These are phyloP conservation scores for Papilio gigon DNA, from an alignment of 2,888 invertebrate genomes.

Conservation along the genomic window DNA sequence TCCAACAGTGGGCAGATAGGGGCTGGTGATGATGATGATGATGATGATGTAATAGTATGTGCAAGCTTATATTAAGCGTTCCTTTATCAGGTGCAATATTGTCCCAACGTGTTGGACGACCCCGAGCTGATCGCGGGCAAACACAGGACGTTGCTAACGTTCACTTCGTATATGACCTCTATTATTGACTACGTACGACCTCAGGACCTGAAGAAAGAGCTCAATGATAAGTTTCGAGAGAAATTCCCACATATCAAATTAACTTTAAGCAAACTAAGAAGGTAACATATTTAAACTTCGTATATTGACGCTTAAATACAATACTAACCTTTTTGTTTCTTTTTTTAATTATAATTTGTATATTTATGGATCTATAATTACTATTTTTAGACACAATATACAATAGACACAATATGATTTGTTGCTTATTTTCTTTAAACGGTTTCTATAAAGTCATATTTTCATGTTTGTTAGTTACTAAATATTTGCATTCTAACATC, in stretches of 20 bases:
- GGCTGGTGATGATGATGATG: no score
- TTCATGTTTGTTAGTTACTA: no score
- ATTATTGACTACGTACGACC: conserved; percentile 98
- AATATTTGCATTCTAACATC: no score
- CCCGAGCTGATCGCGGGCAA: conserved; percentile 95
- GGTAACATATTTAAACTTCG: conserved; percentile 78
- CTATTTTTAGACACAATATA: no score
- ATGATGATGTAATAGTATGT: no score
- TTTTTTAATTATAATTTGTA: no score
- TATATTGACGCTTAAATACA: conserved; percentile 10
- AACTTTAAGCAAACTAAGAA: conserved; percentile 96
- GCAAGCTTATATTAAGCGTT: no score
- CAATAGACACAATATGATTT: not conserved
- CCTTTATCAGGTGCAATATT: conserved; percentile 86
- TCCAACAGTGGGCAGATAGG: no score
- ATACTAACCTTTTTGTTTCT: no score
- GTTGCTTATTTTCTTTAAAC: conserved; percentile 5
- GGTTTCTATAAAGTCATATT: no score
- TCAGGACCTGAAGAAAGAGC: conserved; percentile 96
- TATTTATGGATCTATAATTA: no score
- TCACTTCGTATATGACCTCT: conserved; percentile 96
- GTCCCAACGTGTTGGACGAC: conserved; percentile 95
- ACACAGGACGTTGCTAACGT: conserved; percentile 92
- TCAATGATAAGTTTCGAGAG: conserved; percentile 97
- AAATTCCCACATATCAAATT: conserved; percentile 97